Evolutionary conservation across 2,113 vertebrate species (phyloP).

Genomic region (Dolichotis patagonum): DNA sequence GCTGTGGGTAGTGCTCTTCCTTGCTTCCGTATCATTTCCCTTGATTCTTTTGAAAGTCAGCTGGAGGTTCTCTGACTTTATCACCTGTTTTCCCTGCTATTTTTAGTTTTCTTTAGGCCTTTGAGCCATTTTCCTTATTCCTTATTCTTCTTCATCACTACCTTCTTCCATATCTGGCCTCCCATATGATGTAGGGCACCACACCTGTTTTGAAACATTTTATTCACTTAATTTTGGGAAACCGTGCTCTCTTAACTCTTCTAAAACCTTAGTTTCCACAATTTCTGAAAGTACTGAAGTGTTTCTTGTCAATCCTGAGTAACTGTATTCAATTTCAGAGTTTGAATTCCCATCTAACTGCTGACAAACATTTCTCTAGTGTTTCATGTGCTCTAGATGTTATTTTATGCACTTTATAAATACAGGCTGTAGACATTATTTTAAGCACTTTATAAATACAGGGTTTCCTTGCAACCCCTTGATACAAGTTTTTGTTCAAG

Average conservation of each 20-base stretch:
- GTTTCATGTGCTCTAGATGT: neutral
- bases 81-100: neutral
- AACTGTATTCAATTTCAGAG: neutral
- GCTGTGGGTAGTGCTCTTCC: neutral
- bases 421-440: neutral
- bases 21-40: neutral
- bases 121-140: neutral
- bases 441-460: neutral
- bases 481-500: neutral
- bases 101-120: neutral
- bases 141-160: neutral
- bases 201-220: neutral
- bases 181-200: neutral
- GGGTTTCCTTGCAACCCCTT: neutral
- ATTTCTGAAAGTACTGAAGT: neutral
- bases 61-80: neutral
- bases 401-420: neutral
- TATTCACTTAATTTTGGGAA: constrained; percentile 17
- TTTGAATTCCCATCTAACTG: neutral
- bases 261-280: neutral
- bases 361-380: neutral
- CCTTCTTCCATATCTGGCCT: neutral
- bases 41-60: neutral
- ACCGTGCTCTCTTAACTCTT: neutral
- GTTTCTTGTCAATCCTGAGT: neutral